Conservation (phyloP, 2,113 vertebrate species). For the Phylloscopus trochilus region DNA sequence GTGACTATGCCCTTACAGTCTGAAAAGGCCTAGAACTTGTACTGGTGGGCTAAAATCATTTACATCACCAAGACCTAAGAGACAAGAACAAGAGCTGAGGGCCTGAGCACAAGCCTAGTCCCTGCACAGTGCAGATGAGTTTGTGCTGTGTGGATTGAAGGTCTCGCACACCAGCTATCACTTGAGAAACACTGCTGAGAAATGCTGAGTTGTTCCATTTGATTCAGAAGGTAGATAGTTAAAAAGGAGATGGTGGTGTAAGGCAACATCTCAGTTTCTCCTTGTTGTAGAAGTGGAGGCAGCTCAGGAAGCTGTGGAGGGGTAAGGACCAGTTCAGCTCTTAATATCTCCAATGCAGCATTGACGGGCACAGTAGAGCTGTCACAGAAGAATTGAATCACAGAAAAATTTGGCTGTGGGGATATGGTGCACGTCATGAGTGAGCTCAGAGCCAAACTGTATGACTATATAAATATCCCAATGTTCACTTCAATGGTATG, state of each 20-base stretch:
- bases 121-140: rapidly evolving
- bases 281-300: neutral
- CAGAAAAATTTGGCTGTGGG: neutral
- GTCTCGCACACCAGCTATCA: neutral
- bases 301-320: neutral
- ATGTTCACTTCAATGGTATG: neutral
- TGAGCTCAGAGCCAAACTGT: neutral
- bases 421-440: neutral
- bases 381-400: neutral
- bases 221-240: neutral
- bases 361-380: neutral
- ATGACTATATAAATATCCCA: neutral
- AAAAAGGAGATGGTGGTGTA: neutral
- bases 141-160: neutral
- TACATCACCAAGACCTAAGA: neutral
- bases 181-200: neutral
- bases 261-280: neutral
- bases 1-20: neutral
- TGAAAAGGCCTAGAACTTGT: neutral
- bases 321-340: neutral
- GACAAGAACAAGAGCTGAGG: neutral
- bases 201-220: neutral
- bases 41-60: neutral
- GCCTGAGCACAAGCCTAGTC: neutral
- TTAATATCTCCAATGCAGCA: neutral